Percentiles rank a stretch among this genome's conserved stretches.
phyloP scores from a whole-genome alignment of 2,113 vertebrate species.

The Cyprichromis sp. region DNA sequence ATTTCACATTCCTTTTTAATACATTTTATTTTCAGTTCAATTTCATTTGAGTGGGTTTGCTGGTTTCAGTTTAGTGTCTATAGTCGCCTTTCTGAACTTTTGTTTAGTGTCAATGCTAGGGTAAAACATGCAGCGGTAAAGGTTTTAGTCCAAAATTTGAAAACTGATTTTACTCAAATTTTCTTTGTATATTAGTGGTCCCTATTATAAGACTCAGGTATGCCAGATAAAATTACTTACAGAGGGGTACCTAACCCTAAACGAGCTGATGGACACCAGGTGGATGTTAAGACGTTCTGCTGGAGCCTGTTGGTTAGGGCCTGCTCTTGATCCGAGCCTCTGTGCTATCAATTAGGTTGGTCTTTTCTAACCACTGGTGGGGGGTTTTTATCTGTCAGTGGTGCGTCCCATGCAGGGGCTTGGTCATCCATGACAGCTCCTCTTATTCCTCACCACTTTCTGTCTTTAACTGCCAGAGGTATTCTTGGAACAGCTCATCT shows the following conservation, averaged over 20 bases:
- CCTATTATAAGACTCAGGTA: neutral
- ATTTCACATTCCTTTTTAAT: neutral
- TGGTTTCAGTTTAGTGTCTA: neutral
- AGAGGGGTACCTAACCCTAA: neutral
- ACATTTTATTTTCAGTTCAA: neutral
- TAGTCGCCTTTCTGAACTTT: neutral
- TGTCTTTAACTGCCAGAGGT: neutral
- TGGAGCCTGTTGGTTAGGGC: neutral
- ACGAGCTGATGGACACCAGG: neutral
- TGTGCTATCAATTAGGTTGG: neutral
- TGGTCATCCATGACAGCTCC: neutral
- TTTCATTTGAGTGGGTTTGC: neutral
- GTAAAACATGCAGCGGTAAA: neutral
- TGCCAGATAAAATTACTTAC: neutral
- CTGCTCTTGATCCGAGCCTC: neutral
- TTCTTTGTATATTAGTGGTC: neutral
- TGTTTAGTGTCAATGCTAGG: neutral
- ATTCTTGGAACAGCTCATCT: neutral
- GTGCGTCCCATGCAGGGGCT: neutral
- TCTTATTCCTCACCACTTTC: neutral
- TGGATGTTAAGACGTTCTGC: neutral
- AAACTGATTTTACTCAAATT: neutral
- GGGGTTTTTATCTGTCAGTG: neutral
- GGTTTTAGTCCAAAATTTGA: neutral
- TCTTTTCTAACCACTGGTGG: neutral